Conservation (phyloP, 1,140 invertebrate species). For the Pogonognathellus flavescens region DNA sequence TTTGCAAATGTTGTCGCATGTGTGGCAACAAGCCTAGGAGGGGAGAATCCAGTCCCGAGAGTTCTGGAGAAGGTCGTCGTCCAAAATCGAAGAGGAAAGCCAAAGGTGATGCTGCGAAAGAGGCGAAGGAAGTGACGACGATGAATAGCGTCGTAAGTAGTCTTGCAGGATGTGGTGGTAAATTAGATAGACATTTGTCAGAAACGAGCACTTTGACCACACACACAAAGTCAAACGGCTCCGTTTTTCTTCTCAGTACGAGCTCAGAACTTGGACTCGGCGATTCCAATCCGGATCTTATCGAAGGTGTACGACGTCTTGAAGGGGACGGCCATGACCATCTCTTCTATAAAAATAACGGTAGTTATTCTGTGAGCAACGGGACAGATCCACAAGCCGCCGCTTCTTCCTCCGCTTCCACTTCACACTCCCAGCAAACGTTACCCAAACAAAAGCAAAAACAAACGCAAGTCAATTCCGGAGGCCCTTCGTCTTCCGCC, state of each 20-base stretch:
- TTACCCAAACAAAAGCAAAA: conserved; percentile 73
- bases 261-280: conserved; percentile 63
- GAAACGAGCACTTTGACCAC: conserved; percentile 66
- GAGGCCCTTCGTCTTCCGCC: conserved; percentile 62
- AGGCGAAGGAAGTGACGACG: conserved; percentile 45
- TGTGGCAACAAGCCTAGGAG: conserved; percentile 15
- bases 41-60: not conserved
- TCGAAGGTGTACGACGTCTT: conserved; percentile 64
- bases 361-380: conserved; percentile 54
- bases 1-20: conserved; percentile 65
- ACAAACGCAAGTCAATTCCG: conserved; percentile 69
- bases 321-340: conserved; percentile 65
- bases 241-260: conserved; percentile 66
- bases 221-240: conserved; percentile 66
- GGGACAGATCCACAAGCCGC: not conserved
- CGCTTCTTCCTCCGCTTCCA: not conserved
- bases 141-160: conserved; percentile 51
- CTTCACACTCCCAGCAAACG: not conserved
- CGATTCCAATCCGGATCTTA: conserved; percentile 66
- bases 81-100: not conserved
- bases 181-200: conserved; percentile 63
- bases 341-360: conserved; percentile 1
- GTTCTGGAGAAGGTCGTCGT: not conserved
- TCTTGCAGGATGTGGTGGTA: conserved; percentile 55
- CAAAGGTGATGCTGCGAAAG: not conserved